Evolutionary conservation across 2,888 invertebrate species (phyloP), one percentile per base, ranked within the genome.

Genomic region (Monochamus alternatus): DNA sequence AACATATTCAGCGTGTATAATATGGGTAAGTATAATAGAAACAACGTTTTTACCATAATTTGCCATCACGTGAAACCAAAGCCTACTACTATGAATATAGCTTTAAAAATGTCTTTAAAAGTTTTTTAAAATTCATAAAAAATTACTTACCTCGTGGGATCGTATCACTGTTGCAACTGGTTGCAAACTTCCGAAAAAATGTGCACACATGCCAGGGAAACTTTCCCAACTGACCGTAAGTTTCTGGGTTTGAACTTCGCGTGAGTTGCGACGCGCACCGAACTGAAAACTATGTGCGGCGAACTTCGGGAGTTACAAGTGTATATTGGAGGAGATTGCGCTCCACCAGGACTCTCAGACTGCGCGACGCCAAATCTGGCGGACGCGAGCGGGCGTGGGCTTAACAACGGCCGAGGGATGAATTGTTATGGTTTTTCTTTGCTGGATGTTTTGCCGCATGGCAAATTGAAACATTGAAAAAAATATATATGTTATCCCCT

Each of bases 291-390:
- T 75, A 52, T 52, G 66, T 64, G 66, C 43, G 47, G 64, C 62
- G 67, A 71, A 74, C 71, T 74, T 76, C 38, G 44, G 74, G 75
- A 79, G 77, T 79, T 77, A 73, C 65, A 72, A 78, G 78, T 78
- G 75, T 68, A 65, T 44, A 51, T 63, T 52, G 44, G 70, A 59
- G 60, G 79, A 75, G 75, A 75, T 77, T 79, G 79, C 79, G 79
- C 77, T 51, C 58, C 65, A 59, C 68, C 30, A 44, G 63, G 47
- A 52, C 31, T 47, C 60, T 71, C 74, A 79, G 79, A 77, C 79
- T 77, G 79, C 79, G 79, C 79, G 79, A 10, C 74, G 75, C 71
- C 77, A 69, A 72, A 70, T 72, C 70, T 55, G 63, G 30, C 73
- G 43, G 58, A 5, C 60, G 12, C 69, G 47, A 60, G 75, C 71